Base-by-base conservation (phyloP, 2,113 vertebrate genomes). In the Amblyopsis rosae region DNA sequence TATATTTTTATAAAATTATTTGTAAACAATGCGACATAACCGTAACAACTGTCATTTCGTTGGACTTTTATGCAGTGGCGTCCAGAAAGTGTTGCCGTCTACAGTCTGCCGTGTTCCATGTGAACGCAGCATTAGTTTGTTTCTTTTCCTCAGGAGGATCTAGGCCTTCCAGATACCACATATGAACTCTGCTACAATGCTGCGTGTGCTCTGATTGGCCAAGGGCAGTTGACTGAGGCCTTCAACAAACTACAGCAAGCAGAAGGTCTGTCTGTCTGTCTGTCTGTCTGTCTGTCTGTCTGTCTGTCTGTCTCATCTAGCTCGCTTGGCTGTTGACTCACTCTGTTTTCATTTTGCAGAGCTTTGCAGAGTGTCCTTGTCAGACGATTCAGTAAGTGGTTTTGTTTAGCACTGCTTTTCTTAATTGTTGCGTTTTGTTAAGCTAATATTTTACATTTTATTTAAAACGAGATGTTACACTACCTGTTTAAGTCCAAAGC, bases 151-250 rank as follows among this genome's bases (percentile, higher is more conserved):
- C 77, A 99, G 98, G 96, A 98, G 63, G 94, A 99, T 81, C 85
- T 98, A 64, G 96, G 96, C 56, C 91, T 99, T 53, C 93, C 95
- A 0, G 96, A 98, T 88, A 93, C 93, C 3, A 96, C 95, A 0
- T 98, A 99, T 0, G 98, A 99, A 85, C 91, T 98, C 62, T 98
- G 97, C 87, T 99, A 98, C 89, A 99, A 99, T 51, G 78, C 93
- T 75, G 94, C 96, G 0, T 99, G 98, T 82, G 87, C 94, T 9
- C 91, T 98, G 65, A 96, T 98, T 88, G 97, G 98, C 54, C 95
- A 96, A 86, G 96, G 94, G 65, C 93, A 92, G 59, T 80, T 98
- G 45, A 92, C 81, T 0, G 93, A 96, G 75, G 96, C 96, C 54
- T 89, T 95, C 90, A 94, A 93, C 75, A 98, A 95, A 75, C 93